Conservation (phyloP, 2,888 invertebrate species). For the Ennomos erosarius region DNA sequence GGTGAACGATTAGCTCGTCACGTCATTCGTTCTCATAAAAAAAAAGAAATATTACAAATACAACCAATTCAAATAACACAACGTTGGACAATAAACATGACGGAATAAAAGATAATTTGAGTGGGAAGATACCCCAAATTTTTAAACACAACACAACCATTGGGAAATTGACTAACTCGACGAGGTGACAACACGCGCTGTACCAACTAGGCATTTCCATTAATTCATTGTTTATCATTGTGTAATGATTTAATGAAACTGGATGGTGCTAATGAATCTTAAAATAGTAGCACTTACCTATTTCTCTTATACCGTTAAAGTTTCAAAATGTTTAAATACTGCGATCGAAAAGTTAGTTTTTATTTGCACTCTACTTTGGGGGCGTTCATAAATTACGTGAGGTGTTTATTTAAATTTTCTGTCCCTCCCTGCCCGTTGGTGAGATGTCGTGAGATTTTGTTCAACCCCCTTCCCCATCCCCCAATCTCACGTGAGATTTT, state of each 20-base stretch:
- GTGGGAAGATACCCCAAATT: conserved; percentile 27
- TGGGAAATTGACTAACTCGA: conserved; percentile 4
- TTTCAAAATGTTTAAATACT: conserved; percentile 8
- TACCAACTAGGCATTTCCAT: conserved; percentile 25
- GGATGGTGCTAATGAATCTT: conserved; percentile 34
- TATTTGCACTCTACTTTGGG: not conserved
- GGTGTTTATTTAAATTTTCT: too few species aligned
- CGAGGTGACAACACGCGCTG: conserved; percentile 19
- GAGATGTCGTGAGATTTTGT: too few species aligned
- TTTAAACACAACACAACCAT: conserved; percentile 8
- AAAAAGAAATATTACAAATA: too few species aligned
- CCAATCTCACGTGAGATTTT: too few species aligned
- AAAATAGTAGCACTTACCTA: conserved; percentile 3
- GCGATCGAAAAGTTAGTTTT: not conserved
- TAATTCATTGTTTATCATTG: conserved; percentile 36
- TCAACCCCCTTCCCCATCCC: too few species aligned
- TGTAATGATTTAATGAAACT: conserved; percentile 34
- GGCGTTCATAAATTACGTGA: too few species aligned
- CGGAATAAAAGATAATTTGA: conserved; percentile 14
- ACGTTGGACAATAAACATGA: not conserved
- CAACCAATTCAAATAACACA: too few species aligned
- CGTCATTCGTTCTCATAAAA: too few species aligned
- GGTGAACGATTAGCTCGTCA: too few species aligned
- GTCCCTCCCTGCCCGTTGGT: too few species aligned
- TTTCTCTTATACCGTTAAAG: not conserved